Evolutionary conservation across 2,797 vertebrate species (phyloP), one percentile per base, ranked within the genome.

Genomic region (Neopelma chrysocephalum): DNA sequence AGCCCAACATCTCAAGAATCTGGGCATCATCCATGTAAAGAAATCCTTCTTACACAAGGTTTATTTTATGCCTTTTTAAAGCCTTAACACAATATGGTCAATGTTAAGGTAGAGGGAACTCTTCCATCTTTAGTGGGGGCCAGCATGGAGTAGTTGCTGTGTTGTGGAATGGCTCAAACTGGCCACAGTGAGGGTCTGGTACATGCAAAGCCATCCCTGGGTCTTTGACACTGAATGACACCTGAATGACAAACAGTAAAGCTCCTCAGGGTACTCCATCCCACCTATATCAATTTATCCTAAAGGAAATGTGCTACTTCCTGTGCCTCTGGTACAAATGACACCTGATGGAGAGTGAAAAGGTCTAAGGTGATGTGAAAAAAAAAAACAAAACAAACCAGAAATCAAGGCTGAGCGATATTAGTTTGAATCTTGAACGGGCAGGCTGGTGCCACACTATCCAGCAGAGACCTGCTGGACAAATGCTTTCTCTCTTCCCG

Each of bases 391-490:
- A 22, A 22, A 22, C 45, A 31, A 66, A 83, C 2, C 15, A 56
- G 50, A 62, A 90, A 57, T 54, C 15, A 54, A 76, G 58, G 51
- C 72, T 78, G 50, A 86, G 22, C 1, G 0, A 32, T 23, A 8
- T 6, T 47, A 32, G 21, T 54, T 18, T 27, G 51, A 58, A 26
- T 25, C 34, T 21, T 36, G n/a, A 66, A 5, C 2, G 7, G 51
- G 13, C 34, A 60, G 54, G 72, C 29, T 25, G 1, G 6, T 31
- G 45, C 43, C 60, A 36, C 36, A 19, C 1, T 0, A 0, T 61
- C 56, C 78, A 51, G 51, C 12, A 3, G 58, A 85, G 58, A 60
- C 29, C 73, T 93, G 68, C 57, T 70, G 51, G 45, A 68, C 16
- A 7, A 29, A 26, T 26, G 45, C 72, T 48, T 42, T 45, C 32